Conservation (phyloP, 2,888 invertebrate species). For the Chaitophorus viminalis region DNA sequence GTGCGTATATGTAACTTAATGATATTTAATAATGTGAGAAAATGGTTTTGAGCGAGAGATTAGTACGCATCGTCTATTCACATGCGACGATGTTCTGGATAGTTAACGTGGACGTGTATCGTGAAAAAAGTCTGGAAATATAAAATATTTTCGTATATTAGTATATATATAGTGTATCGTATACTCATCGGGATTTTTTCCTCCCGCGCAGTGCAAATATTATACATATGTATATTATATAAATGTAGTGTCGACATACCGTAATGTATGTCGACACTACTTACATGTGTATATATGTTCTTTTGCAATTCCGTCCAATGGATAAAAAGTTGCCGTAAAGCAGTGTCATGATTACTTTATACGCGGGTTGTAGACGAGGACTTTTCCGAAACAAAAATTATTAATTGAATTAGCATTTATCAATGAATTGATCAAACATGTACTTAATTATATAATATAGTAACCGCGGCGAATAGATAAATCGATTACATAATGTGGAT, state of each 20-base stretch:
- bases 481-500: neutral
- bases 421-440: neutral
- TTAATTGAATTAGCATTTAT: neutral
- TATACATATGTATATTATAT: no score
- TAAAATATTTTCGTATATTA: slow-evolving; percentile 24
- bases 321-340: no score
- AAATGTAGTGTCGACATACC: no score
- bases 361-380: no score
- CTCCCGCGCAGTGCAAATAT: no score
- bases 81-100: neutral
- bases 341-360: no score
- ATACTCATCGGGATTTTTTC: no score
- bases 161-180: neutral
- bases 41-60: neutral
- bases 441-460: neutral
- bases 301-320: no score
- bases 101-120: slow-evolving; percentile 11
- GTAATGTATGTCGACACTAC: no score
- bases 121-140: neutral
- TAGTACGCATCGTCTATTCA: no score
- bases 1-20: no score
- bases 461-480: neutral
- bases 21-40: slow-evolving; percentile 20
- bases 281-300: no score
- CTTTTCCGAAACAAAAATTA: neutral